Percentiles rank a stretch among this genome's conserved stretches.
Evolutionary conservation across 2,888 invertebrate species (phyloP).

Genomic region (Hypomecis atomaria): DNA sequence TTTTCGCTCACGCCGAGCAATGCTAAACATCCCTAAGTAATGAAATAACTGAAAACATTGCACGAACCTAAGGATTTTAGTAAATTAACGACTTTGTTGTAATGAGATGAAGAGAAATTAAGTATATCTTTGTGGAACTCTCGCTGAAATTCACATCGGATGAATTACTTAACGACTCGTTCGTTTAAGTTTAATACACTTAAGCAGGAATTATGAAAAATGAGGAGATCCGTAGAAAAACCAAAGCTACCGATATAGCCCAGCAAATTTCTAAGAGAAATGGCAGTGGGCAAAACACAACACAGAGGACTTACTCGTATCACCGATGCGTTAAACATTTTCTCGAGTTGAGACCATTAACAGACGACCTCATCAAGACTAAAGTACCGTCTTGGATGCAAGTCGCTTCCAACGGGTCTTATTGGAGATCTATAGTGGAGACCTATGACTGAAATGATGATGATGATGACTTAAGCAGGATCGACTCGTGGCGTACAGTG

Average conservation of each 20-base stretch:
- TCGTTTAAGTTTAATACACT: conserved; percentile 16
- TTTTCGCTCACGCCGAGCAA: conserved; percentile 20
- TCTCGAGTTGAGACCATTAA: no score
- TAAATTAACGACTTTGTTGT: conserved; percentile 27
- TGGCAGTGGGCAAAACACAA: no score
- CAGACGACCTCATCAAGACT: no score
- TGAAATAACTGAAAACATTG: conserved; percentile 30
- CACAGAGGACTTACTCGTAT: no score
- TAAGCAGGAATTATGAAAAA: conserved; percentile 21
- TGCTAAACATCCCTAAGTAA: conserved; percentile 22
- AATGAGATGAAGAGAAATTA: conserved; percentile 26
- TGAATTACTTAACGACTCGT: conserved; percentile 26
- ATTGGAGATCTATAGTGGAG: no score
- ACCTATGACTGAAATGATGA: no score
- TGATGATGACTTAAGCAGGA: conserved; percentile 14
- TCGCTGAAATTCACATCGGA: conserved; percentile 29
- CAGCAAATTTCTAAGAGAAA: no score
- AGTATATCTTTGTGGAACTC: conserved; percentile 13
- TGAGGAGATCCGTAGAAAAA: no score
- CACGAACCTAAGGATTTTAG: conserved; percentile 15
- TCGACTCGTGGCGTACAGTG: conserved; percentile 45
- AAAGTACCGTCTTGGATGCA: no score
- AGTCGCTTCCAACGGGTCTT: no score
- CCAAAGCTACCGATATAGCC: no score
- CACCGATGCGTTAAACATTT: no score